These are phyloP conservation scores for Camponotus vicinus DNA, from an alignment of 1,140 invertebrate genomes.

Conservation along the genomic window DNA sequence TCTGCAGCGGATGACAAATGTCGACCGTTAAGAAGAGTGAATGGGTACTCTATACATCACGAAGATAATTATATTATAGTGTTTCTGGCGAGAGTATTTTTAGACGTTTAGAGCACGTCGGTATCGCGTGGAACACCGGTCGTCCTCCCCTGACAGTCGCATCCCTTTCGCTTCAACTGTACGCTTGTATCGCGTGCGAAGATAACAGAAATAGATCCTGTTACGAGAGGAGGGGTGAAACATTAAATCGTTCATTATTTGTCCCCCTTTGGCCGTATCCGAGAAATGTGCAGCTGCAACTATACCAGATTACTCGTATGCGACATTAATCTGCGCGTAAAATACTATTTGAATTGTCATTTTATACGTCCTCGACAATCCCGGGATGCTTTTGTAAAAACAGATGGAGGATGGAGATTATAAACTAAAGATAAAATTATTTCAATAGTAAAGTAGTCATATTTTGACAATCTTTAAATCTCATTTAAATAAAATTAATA, in stretches of 20 bases:
- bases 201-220: conserved; percentile 65
- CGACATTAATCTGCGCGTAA: conserved; percentile 14
- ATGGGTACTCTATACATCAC: conserved; percentile 79
- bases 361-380: neutral
- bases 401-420: neutral
- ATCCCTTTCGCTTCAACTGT: conserved; percentile 54
- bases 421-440: neutral
- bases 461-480: neutral
- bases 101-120: conserved; percentile 63
- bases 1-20: conserved; percentile 78
- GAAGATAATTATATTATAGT: conserved; percentile 83
- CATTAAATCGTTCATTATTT: conserved; percentile 74
- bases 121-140: conserved; percentile 45
- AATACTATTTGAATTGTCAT: conserved; percentile 44
- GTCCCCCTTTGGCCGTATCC: conserved; percentile 54
- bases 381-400: conserved; percentile 3
- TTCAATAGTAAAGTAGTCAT: neutral
- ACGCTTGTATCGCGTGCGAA: conserved; percentile 51
- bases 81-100: conserved; percentile 77
- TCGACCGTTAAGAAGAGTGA: conserved; percentile 74
- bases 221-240: conserved; percentile 65
- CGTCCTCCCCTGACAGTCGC: conserved; percentile 65
- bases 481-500: neutral
- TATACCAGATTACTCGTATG: neutral
- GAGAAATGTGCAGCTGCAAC: conserved; percentile 57